Percentiles rank a stretch among this genome's conserved stretches.
Conservation (phyloP, 2,113 vertebrate species). For the Petroica traversi region DNA sequence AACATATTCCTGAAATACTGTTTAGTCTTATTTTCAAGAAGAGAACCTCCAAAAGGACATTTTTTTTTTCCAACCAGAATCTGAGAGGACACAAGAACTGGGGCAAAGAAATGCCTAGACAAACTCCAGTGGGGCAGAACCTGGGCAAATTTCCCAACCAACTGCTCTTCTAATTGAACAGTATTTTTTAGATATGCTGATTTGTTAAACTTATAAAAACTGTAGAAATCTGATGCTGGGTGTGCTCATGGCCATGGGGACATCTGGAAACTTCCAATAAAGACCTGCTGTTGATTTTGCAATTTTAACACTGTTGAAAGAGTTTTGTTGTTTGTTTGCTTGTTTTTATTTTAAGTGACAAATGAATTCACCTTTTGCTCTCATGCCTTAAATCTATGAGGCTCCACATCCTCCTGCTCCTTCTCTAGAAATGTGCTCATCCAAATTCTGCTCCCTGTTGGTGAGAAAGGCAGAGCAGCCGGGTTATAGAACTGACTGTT, state of each 20-base stretch:
- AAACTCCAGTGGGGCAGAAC: background rate
- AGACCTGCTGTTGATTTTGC: background rate
- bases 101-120: background rate
- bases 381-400: background rate
- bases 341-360: background rate
- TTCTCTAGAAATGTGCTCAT: background rate
- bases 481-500: background rate
- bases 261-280: background rate
- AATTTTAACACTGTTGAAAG: background rate
- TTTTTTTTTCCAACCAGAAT: background rate
- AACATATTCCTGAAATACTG: background rate
- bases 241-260: too few species aligned
- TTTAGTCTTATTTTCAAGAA: background rate
- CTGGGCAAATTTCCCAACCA: background rate
- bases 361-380: background rate
- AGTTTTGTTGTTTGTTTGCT: too few species aligned
- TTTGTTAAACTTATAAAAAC: background rate
- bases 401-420: background rate
- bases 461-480: background rate
- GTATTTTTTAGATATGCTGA: background rate
- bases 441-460: background rate
- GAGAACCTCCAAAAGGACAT: background rate
- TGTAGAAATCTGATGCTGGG: background rate
- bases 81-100: background rate
- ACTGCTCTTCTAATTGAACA: background rate